Evolutionary conservation across 2,113 vertebrate genomes (phyloP).

Genomic region (Saccopteryx leptura): DNA sequence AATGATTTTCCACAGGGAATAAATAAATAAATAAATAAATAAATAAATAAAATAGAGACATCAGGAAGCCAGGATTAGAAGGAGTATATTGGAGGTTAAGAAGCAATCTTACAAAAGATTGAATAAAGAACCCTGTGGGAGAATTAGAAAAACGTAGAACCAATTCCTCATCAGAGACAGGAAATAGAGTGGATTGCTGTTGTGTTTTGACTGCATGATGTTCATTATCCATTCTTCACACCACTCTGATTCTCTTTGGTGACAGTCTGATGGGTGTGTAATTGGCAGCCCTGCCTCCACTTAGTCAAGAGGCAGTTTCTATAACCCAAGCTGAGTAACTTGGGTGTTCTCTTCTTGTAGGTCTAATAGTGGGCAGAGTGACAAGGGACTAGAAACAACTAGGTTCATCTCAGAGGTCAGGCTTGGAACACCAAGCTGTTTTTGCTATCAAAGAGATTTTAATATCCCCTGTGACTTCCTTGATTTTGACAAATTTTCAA

Average conservation of each 20-base stretch:
- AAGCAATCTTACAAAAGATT: background rate
- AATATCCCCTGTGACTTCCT: background rate
- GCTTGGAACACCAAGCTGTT: background rate
- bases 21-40: too few relatives aligned
- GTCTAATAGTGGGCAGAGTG: background rate
- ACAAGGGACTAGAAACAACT: constrained; percentile 31
- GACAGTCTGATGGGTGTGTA: background rate
- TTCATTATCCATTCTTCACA: background rate
- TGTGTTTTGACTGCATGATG: background rate
- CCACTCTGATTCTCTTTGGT: background rate
- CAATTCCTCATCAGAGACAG: constrained; percentile 7
- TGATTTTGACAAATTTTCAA: background rate
- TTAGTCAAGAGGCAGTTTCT: constrained; percentile 9
- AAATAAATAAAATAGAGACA: too few relatives aligned
- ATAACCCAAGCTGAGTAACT: background rate
- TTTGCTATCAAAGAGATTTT: constrained; percentile 45
- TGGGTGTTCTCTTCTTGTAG: background rate
- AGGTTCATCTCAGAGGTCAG: constrained; percentile 10
- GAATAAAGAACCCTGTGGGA: background rate
- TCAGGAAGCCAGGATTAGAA: background rate
- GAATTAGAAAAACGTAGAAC: background rate
- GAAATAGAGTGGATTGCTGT: background rate
- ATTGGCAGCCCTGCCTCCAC: background rate
- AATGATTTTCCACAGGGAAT: background rate
- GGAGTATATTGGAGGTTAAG: background rate